phyloP scores from a whole-genome alignment of 2,797 vertebrate genomes.

The Esox masquinongy region DNA sequence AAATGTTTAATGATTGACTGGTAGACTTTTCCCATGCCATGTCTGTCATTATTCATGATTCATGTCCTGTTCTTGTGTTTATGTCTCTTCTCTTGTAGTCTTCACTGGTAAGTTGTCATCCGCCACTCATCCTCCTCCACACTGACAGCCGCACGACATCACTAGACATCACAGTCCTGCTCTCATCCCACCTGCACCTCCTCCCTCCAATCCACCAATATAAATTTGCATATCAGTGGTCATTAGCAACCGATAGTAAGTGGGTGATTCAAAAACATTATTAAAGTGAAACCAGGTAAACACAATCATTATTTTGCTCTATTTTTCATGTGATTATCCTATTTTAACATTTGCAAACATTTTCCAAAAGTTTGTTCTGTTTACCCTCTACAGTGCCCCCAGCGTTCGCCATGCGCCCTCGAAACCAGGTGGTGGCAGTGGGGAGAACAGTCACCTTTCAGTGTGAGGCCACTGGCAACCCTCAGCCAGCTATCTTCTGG shows the following conservation, averaged over 20 bases:
- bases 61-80: constrained; percentile 75
- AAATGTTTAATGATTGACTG: constrained; percentile 30
- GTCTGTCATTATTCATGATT: constrained; percentile 41
- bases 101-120: constrained; percentile 95
- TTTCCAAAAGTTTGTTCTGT: constrained; percentile 7
- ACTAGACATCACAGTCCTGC: constrained; percentile 75
- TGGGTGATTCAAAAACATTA: not conserved
- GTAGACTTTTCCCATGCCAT: constrained; percentile 6
- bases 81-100: constrained; percentile 85
- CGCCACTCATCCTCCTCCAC: constrained; percentile 76
- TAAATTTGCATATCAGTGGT: constrained; percentile 77
- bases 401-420: constrained; percentile 88
- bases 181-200: constrained; percentile 74
- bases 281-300: constrained; percentile 23
- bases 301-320: constrained; percentile 13
- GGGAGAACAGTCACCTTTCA: constrained; percentile 92
- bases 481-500: constrained; percentile 97
- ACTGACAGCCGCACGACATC: constrained; percentile 81
- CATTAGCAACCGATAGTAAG: constrained; percentile 70
- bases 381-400: constrained; percentile 82
- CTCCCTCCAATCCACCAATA: constrained; percentile 83
- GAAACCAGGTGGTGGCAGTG: constrained; percentile 88
- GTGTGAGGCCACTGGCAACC: constrained; percentile 92
- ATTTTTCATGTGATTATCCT: not conserved
- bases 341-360: not conserved